These are phyloP conservation scores for Torymus tubicola DNA, from an alignment of 2,888 invertebrate species.

Conservation along the genomic window DNA sequence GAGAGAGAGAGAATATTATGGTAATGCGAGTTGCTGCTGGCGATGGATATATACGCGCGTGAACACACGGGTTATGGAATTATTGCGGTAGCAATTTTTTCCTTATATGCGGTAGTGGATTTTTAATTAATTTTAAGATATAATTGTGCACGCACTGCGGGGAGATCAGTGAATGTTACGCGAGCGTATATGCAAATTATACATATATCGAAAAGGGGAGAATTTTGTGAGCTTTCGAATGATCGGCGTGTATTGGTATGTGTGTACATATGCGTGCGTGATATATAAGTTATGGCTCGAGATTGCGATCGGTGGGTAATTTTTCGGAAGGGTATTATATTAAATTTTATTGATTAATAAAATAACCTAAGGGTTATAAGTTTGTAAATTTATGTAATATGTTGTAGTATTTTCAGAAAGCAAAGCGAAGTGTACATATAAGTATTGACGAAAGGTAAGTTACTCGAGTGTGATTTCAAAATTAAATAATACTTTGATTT, in stretches of 20 bases:
- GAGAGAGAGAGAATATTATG: constrained; percentile 70
- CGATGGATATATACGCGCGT: neutral
- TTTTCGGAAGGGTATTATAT: neutral
- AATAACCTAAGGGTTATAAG: neutral
- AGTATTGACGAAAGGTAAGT: too few relatives aligned
- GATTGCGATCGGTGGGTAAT: neutral
- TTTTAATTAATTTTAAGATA: constrained; percentile 33
- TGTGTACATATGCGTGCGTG: too few relatives aligned
- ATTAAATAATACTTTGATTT: too few relatives aligned
- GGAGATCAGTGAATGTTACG: too few relatives aligned
- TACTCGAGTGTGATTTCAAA: too few relatives aligned
- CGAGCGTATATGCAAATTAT: constrained; percentile 8
- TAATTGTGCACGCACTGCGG: neutral
- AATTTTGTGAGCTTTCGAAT: too few relatives aligned
- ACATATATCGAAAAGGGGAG: neutral
- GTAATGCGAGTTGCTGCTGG: constrained; percentile 64
- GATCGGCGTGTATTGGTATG: too few relatives aligned
- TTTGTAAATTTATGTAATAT: neutral
- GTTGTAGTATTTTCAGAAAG: neutral
- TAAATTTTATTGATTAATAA: constrained; percentile 8
- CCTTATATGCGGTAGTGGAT: neutral
- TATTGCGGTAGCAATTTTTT: neutral
- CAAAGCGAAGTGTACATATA: neutral
- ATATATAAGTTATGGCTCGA: neutral
- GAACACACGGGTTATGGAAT: constrained; percentile 22